Evolutionary conservation across 2,888 invertebrate genomes (phyloP).

Genomic region (Disparrhopalites patrizii): DNA sequence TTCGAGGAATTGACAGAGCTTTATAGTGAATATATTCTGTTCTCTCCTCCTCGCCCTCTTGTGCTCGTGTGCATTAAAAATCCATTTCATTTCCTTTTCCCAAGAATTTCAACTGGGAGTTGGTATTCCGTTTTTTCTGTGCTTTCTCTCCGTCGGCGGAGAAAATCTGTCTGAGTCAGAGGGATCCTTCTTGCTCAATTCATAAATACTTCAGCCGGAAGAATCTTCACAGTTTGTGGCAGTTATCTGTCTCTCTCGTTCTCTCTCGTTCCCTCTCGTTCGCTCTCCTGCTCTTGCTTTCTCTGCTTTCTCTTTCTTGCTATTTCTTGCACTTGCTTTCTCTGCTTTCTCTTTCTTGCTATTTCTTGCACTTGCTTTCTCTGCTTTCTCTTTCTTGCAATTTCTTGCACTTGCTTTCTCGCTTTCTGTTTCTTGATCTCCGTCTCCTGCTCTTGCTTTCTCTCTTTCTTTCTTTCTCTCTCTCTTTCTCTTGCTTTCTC

Average conservation of each 20-base stretch:
- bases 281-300: background rate
- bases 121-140: too few species aligned
- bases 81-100: constrained; percentile 8
- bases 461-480: background rate
- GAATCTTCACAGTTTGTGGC: background rate
- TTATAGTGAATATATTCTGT: too few species aligned
- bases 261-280: background rate
- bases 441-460: background rate
- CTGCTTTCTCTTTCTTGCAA: too few species aligned
- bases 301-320: background rate
- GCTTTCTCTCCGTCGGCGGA: too few species aligned
- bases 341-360: too few species aligned
- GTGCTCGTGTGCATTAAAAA: constrained; percentile 6
- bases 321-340: background rate
- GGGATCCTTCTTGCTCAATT: background rate
- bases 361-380: too few species aligned
- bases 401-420: too few species aligned
- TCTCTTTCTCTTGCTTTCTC: background rate
- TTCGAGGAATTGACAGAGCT: too few species aligned
- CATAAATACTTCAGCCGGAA: constrained; percentile 6
- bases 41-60: too few species aligned
- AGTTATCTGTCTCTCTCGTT: background rate
- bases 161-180: too few species aligned
- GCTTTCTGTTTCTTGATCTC: too few species aligned
- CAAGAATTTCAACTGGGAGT: too few species aligned